Conservation (phyloP, 2,888 invertebrate species). For the Slavum lentiscoides region DNA sequence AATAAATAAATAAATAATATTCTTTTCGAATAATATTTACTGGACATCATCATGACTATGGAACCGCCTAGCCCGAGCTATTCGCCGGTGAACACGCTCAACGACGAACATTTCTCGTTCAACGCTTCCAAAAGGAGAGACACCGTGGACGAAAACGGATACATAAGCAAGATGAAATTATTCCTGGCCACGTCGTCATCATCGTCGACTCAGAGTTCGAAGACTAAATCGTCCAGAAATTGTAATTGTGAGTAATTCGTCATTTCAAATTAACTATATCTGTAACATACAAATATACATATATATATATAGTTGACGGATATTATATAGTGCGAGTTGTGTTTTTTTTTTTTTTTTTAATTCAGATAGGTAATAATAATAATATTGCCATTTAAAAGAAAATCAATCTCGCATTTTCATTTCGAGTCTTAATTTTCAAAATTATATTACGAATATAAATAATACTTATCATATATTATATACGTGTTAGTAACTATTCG, state of each 20-base stretch:
- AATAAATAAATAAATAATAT: background rate
- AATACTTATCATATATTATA: no score
- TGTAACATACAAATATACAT: background rate
- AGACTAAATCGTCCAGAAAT: slow-evolving; percentile 9
- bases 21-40: background rate
- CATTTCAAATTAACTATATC: background rate
- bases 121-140: slow-evolving; percentile 3
- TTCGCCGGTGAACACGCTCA: slow-evolving; percentile 32
- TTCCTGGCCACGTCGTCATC: slow-evolving; percentile 21
- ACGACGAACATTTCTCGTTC: background rate
- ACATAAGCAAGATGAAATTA: slow-evolving; percentile 21
- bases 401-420: no score
- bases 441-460: no score
- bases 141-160: background rate
- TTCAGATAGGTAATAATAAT: no score
- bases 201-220: background rate
- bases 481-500: no score
- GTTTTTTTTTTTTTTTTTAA: no score
- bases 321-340: no score
- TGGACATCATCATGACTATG: background rate
- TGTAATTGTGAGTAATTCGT: slow-evolving; percentile 37
- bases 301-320: background rate
- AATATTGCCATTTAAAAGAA: no score
- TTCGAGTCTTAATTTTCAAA: no score
- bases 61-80: slow-evolving; percentile 21